phyloP scores from a whole-genome alignment of 2,888 invertebrate species.

The Yponomeuta evonymella region DNA sequence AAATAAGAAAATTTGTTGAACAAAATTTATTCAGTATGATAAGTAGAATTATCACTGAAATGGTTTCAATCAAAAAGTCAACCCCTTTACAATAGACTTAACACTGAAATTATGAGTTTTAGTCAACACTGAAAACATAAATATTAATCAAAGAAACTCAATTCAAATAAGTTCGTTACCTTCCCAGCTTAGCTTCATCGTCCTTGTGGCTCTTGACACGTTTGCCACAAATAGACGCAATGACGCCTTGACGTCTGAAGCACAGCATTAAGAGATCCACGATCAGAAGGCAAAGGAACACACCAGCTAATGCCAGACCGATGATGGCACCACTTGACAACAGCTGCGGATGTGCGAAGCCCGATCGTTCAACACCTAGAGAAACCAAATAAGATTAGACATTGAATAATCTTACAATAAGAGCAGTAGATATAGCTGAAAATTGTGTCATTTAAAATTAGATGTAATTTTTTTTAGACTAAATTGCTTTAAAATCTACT shows the following conservation, averaged over 20 bases:
- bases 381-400: constrained; percentile 31
- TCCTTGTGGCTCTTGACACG: constrained; percentile 83
- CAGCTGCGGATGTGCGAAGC: constrained; percentile 68
- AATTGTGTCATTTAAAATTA: background rate
- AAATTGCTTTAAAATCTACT: constrained; percentile 32
- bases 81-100: no score
- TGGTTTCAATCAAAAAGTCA: no score
- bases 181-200: constrained; percentile 89
- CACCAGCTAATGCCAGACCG: constrained; percentile 88
- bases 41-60: no score
- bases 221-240: constrained; percentile 82
- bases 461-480: background rate
- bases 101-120: no score
- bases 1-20: no score
- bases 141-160: background rate
- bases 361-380: constrained; percentile 65
- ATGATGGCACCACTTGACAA: constrained; percentile 87
- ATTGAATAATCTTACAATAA: constrained; percentile 23
- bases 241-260: constrained; percentile 79
- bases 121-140: no score
- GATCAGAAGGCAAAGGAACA: constrained; percentile 86
- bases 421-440: constrained; percentile 50
- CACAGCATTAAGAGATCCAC: constrained; percentile 90
- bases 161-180: constrained; percentile 69
- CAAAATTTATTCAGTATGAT: no score